phyloP scores from a whole-genome alignment of 2,797 vertebrate genomes.

The Tamandua tetradactyla region DNA sequence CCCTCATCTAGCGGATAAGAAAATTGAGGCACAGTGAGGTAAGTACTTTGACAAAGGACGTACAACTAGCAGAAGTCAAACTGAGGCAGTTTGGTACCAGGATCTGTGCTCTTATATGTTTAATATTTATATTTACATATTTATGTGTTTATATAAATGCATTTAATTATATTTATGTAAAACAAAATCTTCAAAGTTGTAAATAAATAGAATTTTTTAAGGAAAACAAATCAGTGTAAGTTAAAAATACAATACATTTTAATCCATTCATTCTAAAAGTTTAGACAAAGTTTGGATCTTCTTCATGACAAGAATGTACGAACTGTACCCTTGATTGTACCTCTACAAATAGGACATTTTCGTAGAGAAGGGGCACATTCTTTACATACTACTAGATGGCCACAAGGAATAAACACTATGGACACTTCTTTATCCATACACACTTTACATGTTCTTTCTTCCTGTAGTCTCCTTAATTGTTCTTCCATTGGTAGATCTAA shows the following conservation, averaged over 20 bases:
- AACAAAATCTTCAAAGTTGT: slow-evolving; percentile 6
- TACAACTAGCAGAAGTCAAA: too few relatives aligned
- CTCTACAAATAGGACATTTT: slow-evolving; percentile 96
- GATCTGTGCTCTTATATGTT: too few relatives aligned
- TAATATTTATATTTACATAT: background rate
- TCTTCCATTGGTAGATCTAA: slow-evolving; percentile 96
- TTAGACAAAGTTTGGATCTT: background rate
- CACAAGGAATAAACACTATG: slow-evolving; percentile 97
- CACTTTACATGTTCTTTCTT: slow-evolving; percentile 97
- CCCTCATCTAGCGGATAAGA: too few relatives aligned
- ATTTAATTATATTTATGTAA: background rate
- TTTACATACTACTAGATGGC: slow-evolving; percentile 96
- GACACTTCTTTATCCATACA: slow-evolving; percentile 99
- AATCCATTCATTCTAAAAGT: background rate
- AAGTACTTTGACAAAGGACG: too few relatives aligned
- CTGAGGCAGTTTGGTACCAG: too few relatives aligned
- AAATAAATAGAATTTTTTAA: slow-evolving; percentile 47
- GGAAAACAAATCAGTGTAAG: background rate
- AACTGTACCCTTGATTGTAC: slow-evolving; percentile 95
- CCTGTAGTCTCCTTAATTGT: slow-evolving; percentile 93
- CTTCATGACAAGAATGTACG: slow-evolving; percentile 94
- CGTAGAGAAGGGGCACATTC: slow-evolving; percentile 94
- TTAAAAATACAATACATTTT: slow-evolving; percentile 14
- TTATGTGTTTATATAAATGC: slow-evolving; percentile 1
- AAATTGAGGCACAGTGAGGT: too few relatives aligned